Base-by-base conservation (phyloP, 1,140 invertebrate species). In the Belonocnema kinseyi region DNA sequence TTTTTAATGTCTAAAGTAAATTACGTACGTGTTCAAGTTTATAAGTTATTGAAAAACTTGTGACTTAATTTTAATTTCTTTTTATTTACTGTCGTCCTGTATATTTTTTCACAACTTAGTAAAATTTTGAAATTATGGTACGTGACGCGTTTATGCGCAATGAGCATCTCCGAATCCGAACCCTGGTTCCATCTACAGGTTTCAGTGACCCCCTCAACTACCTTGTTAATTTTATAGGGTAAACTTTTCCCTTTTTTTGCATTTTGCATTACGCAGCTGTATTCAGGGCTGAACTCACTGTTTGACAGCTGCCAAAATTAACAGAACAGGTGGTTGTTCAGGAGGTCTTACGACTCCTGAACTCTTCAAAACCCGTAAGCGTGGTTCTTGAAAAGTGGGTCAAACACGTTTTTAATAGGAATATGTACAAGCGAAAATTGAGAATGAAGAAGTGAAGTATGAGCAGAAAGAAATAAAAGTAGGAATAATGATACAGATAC, bases 221-320 rank as follows among this genome's bases (percentile, higher is more conserved):
- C 40, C 40, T 46, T 46, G 12, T 33, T 61, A 26, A 16, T 12
- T 33, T 7, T 33, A 40, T 61, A 61, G 21, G 16, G 26, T 11
- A 33, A 14, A 33, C 21, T 33, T 11, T 21, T 33, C 21, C 33
- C 14, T 12, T 6, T 21, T 61, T 61, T 61, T 33, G 0, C 58
- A 61, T 21, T 13, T 61, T 61, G 14, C 10, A 21, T 14, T 12
- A 6, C 0, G 11, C 21, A 61, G 33, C 21, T 54, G n/a, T 7
- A 17, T 54, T 54, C n/a, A 10, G 17, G n/a, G 16, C n/a, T n/a
- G 52, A 53, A 53, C 13, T 72, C 54, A 5, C 79, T 74, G 79
- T 81, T 81, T 80, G 80, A 81, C 78, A 80, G 80, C 80, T 80
- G 79, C 74, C 79, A 80, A 53, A n/a, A 54, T 53, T 52, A 54